Conservation (phyloP, 2,113 vertebrate genomes). For the Hyla sarda region DNA sequence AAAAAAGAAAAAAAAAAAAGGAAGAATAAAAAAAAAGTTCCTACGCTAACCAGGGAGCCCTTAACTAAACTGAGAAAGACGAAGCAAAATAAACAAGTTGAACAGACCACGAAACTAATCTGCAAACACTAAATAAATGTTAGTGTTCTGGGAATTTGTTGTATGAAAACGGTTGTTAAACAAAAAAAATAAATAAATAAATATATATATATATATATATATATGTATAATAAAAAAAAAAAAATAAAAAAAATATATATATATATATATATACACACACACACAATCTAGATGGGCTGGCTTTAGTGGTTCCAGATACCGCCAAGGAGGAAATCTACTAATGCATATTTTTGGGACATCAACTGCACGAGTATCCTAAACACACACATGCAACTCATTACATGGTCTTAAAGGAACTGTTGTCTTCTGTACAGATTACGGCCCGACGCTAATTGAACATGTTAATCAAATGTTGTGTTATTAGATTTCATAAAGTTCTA, state of each 20-base stretch:
- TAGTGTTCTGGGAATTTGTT: slow-evolving; percentile 39
- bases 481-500: slow-evolving; percentile 44
- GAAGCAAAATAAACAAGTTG: slow-evolving; percentile 54
- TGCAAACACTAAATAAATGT: slow-evolving; percentile 57
- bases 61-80: slow-evolving; percentile 41
- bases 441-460: slow-evolving; percentile 49
- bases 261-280: neutral
- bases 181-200: too few species aligned
- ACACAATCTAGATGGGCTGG: slow-evolving; percentile 4
- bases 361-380: neutral
- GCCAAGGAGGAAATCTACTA: slow-evolving; percentile 1
- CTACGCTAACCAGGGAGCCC: slow-evolving; percentile 45
- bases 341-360: slow-evolving; percentile 1
- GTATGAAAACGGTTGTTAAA: slow-evolving; percentile 26
- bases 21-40: neutral
- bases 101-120: slow-evolving; percentile 41
- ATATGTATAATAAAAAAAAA: too few species aligned
- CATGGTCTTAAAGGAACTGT: slow-evolving; percentile 20
- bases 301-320: slow-evolving; percentile 45
- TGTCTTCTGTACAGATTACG: neutral
- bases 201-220: too few species aligned
- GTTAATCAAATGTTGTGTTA: slow-evolving; percentile 55
- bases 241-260: too few species aligned
- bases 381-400: slow-evolving; percentile 50
- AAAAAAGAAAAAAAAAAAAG: neutral